Base-by-base conservation (phyloP, 2,113 vertebrate species). In the Seriola quinqueradiata region DNA sequence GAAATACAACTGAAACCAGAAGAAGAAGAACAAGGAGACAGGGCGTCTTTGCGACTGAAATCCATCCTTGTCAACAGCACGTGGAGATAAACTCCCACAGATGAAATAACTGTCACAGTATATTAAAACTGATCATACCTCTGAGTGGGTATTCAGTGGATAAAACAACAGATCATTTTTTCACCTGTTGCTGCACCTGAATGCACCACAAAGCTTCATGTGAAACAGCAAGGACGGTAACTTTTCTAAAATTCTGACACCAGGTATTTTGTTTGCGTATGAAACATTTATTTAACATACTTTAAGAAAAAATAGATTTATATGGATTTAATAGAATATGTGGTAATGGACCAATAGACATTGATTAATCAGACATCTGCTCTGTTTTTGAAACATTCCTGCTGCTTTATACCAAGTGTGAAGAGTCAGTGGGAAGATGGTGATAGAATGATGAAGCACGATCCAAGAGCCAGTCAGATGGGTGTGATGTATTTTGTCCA, bases 401-500 rank as follows among this genome's bases (percentile, higher is more conserved):
- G 75, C 65, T 79, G 63, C 25, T 64, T 79, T 8, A 58, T 50
- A 32, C 52, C 64, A 58, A 42, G 17, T 21, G 50, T 7, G 48
- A 17, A 50, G 21, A 36, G 11, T 12, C 2, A 19, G 7, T 19
- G 0, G 16, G 17, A 36, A 34, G 5, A 3, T 11, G 16, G 6
- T 36, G 34, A 5, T 70, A 14, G 21, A 42, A 19, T 44, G 8
- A 48, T 21, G 11, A 78, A 59, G 28, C 25, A 32, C 14, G 40
- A 42, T 52, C 52, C 12, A 2, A 4, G 38, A 5, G 11, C 3
- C 23, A 38, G 3, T 40, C 16, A n/a, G 5, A 60, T 11, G 25
- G 52, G 11, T 48, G 32, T 60, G n/a, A 50, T 23, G 8, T 21
- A 5, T 16, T 81, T 19, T 67, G 59, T 25, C 78, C 85, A 82